Evolutionary conservation across 2,888 invertebrate species (phyloP), one percentile per base, ranked within the genome.

Genomic region (Lasioglossum oenotherae): DNA sequence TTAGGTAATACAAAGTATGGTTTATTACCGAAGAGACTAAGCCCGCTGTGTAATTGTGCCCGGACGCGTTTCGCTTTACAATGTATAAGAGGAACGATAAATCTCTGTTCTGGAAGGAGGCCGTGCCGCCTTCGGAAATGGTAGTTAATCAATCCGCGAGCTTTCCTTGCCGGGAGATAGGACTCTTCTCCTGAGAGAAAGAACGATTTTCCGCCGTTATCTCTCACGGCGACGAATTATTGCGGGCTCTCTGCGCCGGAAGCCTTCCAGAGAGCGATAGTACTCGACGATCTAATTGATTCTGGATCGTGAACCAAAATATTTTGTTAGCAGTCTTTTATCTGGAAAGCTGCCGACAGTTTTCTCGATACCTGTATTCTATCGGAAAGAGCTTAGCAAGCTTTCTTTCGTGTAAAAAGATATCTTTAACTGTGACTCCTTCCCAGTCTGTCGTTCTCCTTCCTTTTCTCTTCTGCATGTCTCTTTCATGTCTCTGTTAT

Each of bases 1-100:
- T 82, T 76, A 78, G 81, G 73, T 86, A 86, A 86, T 86, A 82
- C 86, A 82, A 86, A 86, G 86, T 86, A 86, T 86, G 72, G 74
- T 86, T 86, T 86, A 86, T 86, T 86, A 86, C 86, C 38, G 38
- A 49, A 10, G 67, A 8, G 78, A 53, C 77, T 81, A 82, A 81
- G 82, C 81, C 57, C 69, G 19, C 41, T 49, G 87, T 64, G 86
- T 86, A 87, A 87, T 86, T 86, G 87, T 57, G 80, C 73, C 67
- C 49, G 74, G 69, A 80, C 78, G 64, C 69, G 75, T 71, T 81
- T 79, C 81, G 76, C 67, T 74, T 57, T 72, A 69, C 49, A 27
- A 49, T 78, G 49, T 60, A 31, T 46, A 19, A 72, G 83, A 31
- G 31, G 27, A 31, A 71, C 71, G 84, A 78, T 83, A 44, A 78